Base-by-base conservation (phyloP, 2,797 vertebrate species). In the Pampus argenteus region DNA sequence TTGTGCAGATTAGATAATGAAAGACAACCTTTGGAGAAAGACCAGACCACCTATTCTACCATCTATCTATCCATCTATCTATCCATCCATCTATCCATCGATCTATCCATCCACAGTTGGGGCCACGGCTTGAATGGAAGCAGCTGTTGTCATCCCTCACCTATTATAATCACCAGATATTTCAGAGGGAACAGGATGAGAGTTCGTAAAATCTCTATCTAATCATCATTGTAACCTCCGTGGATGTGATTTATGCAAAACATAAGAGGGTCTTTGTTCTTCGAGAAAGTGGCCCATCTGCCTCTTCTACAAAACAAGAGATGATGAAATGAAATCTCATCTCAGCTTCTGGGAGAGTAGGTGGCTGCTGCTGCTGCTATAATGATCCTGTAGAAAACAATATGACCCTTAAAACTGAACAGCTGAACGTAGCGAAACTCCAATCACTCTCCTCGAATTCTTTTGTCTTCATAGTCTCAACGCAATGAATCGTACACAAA, bases 1-100 rank as follows among this genome's bases (percentile, higher is more conserved):
- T 66, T 57, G 67, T 76, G 50, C 56, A 76, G 69, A 81, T 87
- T 66, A 73, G 62, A 79, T 61, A 71, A 78, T 60, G 36, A 56
- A 48, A 22, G 42, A 40, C 54, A 64, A 48, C 51, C 25, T 59
- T n/a, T 71, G 63, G 51, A 79, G 58, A 56, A 74, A 76, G 31
- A 73, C 22, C 63, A 78, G 65, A 66, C 68, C 73, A 68, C 54
- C 65, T 51, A 58, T 29, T 20, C 49, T 38, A 9, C 20, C 11
- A 5, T 36, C 58, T n/a, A n/a, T n/a, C n/a, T n/a, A n/a, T n/a
- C n/a, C n/a, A n/a, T n/a, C 23, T 29, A 45, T 60, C 66, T 5
- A 29, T 66, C 58, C 2, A 40, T 70, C 60, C 11, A 26, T 55
- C 45, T 1, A 50, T 60, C 25, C 1, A 49, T 73, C 36, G 2